phyloP scores from a whole-genome alignment of 2,797 vertebrate genomes.

The Leontocebus nigricollis region DNA sequence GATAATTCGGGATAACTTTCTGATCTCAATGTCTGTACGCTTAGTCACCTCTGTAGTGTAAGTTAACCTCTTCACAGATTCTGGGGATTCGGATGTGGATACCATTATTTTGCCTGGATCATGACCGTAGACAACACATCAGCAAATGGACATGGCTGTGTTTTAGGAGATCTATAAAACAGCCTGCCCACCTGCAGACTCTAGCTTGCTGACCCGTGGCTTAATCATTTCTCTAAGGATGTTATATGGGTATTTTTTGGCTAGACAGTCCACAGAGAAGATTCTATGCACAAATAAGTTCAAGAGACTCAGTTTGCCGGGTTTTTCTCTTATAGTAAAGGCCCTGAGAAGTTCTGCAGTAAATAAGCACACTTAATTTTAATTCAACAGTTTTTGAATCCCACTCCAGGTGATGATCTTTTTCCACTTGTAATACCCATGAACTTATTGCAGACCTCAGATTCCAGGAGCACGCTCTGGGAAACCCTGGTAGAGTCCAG shows the following conservation, averaged over 20 bases:
- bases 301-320: neutral
- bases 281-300: neutral
- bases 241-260: neutral
- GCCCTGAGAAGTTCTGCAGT: neutral
- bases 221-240: neutral
- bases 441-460: neutral
- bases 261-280: neutral
- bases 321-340: neutral
- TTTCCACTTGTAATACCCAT: fast-evolving
- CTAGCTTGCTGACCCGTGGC: neutral
- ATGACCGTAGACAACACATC: neutral
- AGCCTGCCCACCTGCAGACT: neutral
- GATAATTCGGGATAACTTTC: neutral
- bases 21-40: neutral
- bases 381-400: neutral
- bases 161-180: neutral
- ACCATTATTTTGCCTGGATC: neutral
- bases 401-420: too few species aligned
- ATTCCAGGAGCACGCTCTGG: neutral
- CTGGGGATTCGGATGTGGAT: neutral
- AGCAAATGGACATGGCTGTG: neutral
- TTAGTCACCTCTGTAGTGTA: neutral
- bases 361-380: neutral
- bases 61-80: neutral
- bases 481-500: neutral